Base-by-base conservation (phyloP, 2,888 invertebrate species). In the Caenorhabditis becei region DNA sequence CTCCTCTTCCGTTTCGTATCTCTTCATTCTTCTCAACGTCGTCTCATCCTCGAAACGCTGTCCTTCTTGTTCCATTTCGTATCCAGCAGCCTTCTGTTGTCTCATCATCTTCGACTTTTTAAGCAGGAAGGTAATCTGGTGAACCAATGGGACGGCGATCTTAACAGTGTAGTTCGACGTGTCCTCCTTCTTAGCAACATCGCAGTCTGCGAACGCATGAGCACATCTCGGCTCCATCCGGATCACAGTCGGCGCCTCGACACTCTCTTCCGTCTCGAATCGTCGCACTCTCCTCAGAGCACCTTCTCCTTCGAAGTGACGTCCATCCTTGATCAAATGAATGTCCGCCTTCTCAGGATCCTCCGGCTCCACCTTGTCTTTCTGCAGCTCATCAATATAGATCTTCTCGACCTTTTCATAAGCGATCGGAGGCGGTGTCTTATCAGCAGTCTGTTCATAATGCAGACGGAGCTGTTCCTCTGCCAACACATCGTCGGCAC, bases 121-220 rank as follows among this genome's bases (percentile, higher is more conserved):
- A 54, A 84, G 56, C 35, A 82, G 56, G 49, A 86, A 66, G 11
- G 80, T 49, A 41, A 86, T 82, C 1, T 72, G 72, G n/a, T 79
- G 77, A 16, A 84, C 77, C 1, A 84, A 71, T 53, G 86, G 87
- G 56, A 85, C 69, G 10, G 85, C 84, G 35, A 86, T 84, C 26
- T 80, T 74, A 2, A 89, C 89, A 23, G 88, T 86, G 78, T 84
- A 90, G 14, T 84, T 75, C n/a, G 88, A 88, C 20, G 85, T 85
- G 67, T 90, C 90, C 62, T 90, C 90, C 16, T 77, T 87, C 51
- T 88, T 74, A n/a, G 82, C 82, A 4, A 90, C 80, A 35, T 90
- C 89, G 63, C 90, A 90, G 69, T 90, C 90, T 44, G 88, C 90
- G 72, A 88, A 87, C 7, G 86, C 90, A 56, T 86, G 86, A 54